A percentile compares a stretch with the other conserved stretches of the same genome.
Conservation (phyloP, 37 sponge, comb jelly and placozoan genomes). For the Haliclona indistincta region DNA sequence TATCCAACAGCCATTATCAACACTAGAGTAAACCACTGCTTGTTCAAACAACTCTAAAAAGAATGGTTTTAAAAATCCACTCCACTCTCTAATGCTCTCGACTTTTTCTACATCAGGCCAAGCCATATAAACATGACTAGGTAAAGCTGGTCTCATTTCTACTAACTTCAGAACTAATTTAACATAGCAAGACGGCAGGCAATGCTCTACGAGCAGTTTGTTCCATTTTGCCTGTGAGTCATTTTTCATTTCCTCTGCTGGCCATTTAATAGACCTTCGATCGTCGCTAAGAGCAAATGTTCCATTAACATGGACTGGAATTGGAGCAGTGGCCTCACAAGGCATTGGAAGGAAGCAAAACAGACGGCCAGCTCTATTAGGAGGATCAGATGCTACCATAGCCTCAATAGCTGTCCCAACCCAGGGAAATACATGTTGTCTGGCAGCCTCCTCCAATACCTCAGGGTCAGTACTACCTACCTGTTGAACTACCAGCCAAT, state of each 20-base stretch:
- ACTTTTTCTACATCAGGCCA: slow-evolving; percentile 35
- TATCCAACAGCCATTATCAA: slow-evolving; percentile 20
- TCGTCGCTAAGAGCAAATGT: no score
- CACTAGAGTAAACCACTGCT: background rate
- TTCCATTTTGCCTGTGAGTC: slow-evolving; percentile 59
- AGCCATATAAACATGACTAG: slow-evolving; percentile 40
- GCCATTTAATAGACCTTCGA: slow-evolving; percentile 64
- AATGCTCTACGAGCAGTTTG: slow-evolving; percentile 23
- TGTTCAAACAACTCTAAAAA: background rate
- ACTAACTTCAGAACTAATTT: slow-evolving; percentile 14
- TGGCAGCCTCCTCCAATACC: slow-evolving; percentile 1
- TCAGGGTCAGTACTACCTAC: slow-evolving; percentile 16
- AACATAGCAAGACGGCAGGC: slow-evolving; percentile 52
- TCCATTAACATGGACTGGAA: no score
- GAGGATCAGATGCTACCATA: background rate
- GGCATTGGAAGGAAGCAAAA: no score
- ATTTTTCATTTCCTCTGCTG: slow-evolving; percentile 38
- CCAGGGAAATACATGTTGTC: slow-evolving; percentile 44
- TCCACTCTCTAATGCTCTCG: slow-evolving; percentile 21
- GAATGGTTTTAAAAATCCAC: slow-evolving; percentile 11
- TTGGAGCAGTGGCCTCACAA: no score
- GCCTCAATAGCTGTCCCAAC: slow-evolving; percentile 37
- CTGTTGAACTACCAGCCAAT: slow-evolving; percentile 42
- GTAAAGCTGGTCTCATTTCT: no score
- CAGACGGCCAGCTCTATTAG: slow-evolving; percentile 8